Evolutionary conservation across 2,888 invertebrate genomes (phyloP).

Genomic region (Ceraclea dissimilis): DNA sequence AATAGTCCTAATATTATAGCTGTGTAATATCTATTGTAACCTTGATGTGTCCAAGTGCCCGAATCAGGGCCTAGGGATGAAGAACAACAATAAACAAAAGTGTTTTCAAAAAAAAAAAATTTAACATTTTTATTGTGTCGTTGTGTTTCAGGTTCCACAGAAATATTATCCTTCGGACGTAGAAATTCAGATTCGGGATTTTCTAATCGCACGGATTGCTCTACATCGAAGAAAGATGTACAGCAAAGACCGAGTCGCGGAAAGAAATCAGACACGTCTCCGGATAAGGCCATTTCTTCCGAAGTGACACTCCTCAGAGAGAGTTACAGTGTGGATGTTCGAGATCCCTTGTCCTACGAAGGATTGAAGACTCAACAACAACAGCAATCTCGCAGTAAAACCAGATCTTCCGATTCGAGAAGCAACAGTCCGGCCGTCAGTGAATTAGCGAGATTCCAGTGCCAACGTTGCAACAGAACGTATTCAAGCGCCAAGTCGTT

Average conservation of each 20-base stretch:
- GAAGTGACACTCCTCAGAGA: constrained; percentile 31
- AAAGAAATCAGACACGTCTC: constrained; percentile 29
- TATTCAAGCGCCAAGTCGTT: constrained; percentile 14
- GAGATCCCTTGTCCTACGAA: constrained; percentile 19
- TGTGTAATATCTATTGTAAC: too few species aligned
- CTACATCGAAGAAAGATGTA: constrained; percentile 32
- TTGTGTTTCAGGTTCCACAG: constrained; percentile 3
- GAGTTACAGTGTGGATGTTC: constrained; percentile 22
- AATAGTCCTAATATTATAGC: too few species aligned
- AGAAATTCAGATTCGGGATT: constrained; percentile 47
- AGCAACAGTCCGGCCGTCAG: constrained; percentile 10
- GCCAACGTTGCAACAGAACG: constrained; percentile 14
- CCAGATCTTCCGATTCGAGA: constrained; percentile 10
- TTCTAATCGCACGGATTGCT: constrained; percentile 40
- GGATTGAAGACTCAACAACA: constrained; percentile 9
- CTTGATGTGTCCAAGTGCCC: too few species aligned
- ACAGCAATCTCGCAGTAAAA: neutral
- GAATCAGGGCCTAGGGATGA: too few species aligned
- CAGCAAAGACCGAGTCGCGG: constrained; percentile 1
- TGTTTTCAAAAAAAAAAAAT: too few species aligned
- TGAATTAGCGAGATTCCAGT: constrained; percentile 5
- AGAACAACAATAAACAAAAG: too few species aligned
- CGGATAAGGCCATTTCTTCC: constrained; percentile 18
- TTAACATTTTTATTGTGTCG: too few species aligned
- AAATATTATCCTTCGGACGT: constrained; percentile 27